phyloP scores from a whole-genome alignment of 2,797 vertebrate species.

The Thamnophis elegans region DNA sequence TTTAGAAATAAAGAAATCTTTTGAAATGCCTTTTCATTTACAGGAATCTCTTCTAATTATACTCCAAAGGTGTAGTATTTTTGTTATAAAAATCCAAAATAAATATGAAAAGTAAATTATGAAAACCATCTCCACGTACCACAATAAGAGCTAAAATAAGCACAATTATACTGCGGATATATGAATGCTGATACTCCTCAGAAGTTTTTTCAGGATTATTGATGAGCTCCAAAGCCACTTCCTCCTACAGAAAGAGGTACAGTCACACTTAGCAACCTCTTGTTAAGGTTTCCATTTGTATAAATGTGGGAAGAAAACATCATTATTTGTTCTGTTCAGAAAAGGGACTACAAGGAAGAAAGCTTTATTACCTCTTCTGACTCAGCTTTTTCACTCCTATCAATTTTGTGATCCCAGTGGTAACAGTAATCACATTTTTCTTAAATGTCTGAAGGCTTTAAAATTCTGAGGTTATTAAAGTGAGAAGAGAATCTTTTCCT shows the following conservation, averaged over 20 bases:
- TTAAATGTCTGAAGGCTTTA: neutral
- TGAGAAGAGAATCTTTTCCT: neutral
- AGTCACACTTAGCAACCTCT: neutral
- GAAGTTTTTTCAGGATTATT: conserved; percentile 69
- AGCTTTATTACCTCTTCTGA: neutral
- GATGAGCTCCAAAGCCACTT: conserved; percentile 85
- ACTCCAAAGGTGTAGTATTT: neutral
- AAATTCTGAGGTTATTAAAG: neutral
- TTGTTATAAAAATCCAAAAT: neutral
- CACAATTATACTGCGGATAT: conserved; percentile 76
- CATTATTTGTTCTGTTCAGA: neutral
- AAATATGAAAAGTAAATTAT: neutral
- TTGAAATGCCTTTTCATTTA: neutral
- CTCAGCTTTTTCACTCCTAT: neutral
- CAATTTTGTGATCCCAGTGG: neutral
- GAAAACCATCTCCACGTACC: conserved; percentile 67
- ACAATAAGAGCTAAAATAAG: conserved; percentile 80
- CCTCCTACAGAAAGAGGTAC: conserved; percentile 76
- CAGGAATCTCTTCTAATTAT: neutral
- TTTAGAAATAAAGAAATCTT: neutral
- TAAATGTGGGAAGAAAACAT: neutral
- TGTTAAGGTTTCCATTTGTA: neutral
- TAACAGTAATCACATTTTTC: neutral
- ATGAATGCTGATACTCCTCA: conserved; percentile 80
- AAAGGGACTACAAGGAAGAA: neutral